Percentiles rank a stretch among this genome's conserved stretches.
Evolutionary conservation across 1,140 invertebrate species (phyloP).

Genomic region (Drosophila asahinai): DNA sequence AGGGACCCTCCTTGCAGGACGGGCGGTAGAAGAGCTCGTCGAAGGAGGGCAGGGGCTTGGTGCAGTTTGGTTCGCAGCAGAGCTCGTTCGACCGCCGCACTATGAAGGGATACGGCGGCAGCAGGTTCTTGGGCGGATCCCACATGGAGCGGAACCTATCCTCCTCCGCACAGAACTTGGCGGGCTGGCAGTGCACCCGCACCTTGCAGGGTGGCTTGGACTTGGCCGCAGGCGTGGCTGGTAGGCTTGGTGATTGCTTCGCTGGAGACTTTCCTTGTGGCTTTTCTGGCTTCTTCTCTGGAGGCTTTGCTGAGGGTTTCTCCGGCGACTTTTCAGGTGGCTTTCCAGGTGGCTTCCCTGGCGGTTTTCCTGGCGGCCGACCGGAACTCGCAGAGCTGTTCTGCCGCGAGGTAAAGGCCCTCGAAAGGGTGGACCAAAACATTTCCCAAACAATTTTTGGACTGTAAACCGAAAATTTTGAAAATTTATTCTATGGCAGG

Average conservation of each 20-base stretch:
- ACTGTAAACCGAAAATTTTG: slow-evolving; percentile 11
- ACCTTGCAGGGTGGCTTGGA: slow-evolving; percentile 2
- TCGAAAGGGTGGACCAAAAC: slow-evolving; percentile 23
- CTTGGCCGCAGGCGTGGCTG: not conserved
- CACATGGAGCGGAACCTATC: slow-evolving; percentile 43
- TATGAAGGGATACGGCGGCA: slow-evolving; percentile 28
- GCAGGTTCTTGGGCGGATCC: slow-evolving; percentile 35
- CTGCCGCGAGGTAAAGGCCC: slow-evolving; percentile 9
- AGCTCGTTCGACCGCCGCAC: not conserved
- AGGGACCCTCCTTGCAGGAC: slow-evolving; percentile 32
- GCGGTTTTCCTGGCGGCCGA: slow-evolving; percentile 1
- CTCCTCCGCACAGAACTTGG: not conserved
- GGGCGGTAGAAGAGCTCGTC: slow-evolving; percentile 49
- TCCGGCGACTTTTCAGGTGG: not conserved
- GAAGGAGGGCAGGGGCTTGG: slow-evolving; percentile 45
- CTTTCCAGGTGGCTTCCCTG: not conserved
- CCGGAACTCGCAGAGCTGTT: not conserved
- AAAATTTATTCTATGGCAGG: not conserved
- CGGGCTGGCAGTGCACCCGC: slow-evolving; percentile 9
- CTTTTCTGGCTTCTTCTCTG: not conserved
- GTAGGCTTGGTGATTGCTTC: not conserved
- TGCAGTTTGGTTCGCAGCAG: slow-evolving; percentile 23
- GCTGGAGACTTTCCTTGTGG: not conserved
- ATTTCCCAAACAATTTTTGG: slow-evolving; percentile 4
- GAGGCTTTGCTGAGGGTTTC: not conserved